Evolutionary conservation across 1,140 invertebrate species (phyloP).

Genomic region (Bombus breviceps): DNA sequence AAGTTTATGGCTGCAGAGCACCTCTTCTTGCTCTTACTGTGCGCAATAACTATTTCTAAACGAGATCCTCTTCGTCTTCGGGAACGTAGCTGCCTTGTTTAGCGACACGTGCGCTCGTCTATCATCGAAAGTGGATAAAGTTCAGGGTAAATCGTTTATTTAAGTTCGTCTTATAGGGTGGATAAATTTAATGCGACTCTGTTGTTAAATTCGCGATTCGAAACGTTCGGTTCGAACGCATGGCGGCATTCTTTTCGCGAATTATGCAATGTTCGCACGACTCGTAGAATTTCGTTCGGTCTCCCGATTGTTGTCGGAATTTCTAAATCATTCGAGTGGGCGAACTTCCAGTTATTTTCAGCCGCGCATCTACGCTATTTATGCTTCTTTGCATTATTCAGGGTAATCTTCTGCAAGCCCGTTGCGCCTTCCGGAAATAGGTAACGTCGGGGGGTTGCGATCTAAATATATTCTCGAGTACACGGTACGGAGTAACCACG

Average conservation of each 20-base stretch:
- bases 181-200: not conserved
- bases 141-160: not conserved
- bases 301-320: not conserved
- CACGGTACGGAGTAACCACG: not conserved
- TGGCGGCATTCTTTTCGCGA: not conserved
- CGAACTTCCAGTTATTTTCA: conserved; percentile 4
- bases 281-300: not conserved
- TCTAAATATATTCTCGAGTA: conserved; percentile 5
- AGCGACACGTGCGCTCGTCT: conserved; percentile 28
- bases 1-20: not conserved
- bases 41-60: conserved; percentile 60
- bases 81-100: conserved; percentile 19
- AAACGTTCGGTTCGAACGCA: not conserved
- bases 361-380: not conserved
- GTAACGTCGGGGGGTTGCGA: no score
- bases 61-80: conserved; percentile 27
- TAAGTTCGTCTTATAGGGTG: not conserved
- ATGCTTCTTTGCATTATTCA: conserved; percentile 10
- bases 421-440: conserved; percentile 12
- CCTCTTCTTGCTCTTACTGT: not conserved
- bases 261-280: not conserved
- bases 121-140: not conserved
- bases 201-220: not conserved
- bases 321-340: conserved; percentile 1
- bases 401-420: conserved; percentile 4